Evolutionary conservation across 1,140 invertebrate genomes (phyloP).

Genomic region (Cardiocondyla obscurior): DNA sequence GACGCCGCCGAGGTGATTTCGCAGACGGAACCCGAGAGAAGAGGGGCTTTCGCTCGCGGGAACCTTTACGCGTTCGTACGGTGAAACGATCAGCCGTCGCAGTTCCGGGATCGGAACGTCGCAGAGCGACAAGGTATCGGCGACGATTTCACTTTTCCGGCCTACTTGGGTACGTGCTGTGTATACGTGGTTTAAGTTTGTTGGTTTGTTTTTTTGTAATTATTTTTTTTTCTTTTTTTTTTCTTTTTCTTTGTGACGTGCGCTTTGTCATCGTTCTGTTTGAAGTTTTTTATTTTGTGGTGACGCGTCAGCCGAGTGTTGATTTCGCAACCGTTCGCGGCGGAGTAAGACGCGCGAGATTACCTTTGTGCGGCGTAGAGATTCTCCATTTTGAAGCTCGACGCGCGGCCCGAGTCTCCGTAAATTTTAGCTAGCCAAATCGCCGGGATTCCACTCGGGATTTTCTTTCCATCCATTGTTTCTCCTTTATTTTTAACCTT

Average conservation of each 20-base stretch:
- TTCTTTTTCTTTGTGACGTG: no score
- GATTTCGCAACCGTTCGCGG: background rate
- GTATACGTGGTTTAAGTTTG: no score
- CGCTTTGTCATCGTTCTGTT: background rate
- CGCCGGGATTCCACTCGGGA: background rate
- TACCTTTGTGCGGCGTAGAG: background rate
- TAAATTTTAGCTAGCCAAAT: background rate
- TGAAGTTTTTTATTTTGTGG: background rate
- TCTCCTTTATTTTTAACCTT: background rate
- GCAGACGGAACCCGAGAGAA: background rate
- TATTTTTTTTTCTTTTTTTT: no score
- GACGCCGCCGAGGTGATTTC: slow-evolving; percentile 9
- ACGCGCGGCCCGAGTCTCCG: background rate
- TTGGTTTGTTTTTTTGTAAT: no score
- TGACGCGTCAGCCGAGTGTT: background rate
- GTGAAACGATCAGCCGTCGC: background rate
- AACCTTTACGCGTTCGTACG: background rate
- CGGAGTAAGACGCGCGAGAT: background rate
- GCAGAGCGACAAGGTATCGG: no score
- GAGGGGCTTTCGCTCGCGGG: background rate
- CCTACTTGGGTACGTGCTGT: background rate
- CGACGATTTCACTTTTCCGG: background rate
- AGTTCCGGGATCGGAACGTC: background rate
- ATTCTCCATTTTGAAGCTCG: background rate
- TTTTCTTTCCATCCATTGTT: no score